Evolutionary conservation across 2,888 invertebrate species (phyloP), one percentile per base, ranked within the genome.

Genomic region (Dicyrtoma fusca): DNA sequence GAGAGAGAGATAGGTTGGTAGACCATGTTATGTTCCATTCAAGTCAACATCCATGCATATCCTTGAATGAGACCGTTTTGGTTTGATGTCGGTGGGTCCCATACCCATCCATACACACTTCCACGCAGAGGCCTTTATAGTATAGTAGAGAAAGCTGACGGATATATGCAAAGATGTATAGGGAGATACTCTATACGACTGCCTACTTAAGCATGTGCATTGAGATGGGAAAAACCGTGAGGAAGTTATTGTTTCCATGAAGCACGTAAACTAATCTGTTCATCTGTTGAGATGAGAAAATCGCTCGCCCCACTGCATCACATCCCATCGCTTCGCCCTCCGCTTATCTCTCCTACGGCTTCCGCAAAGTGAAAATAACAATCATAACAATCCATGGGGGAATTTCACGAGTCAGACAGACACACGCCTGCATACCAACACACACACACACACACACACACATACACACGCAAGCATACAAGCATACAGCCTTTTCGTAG

Each of bases 301-400:
- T 68, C 55, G 68, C 57, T 68, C 68, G 57, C 57, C 68, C 55
- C 66, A 44, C 51, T 53, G 66, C 51, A 65, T 65, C 65, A 65
- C 57, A 66, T 66, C 53, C 19, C 65, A 51, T 53, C 47, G 44
- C 51, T 34, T 34, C 55, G 13, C 68, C 57, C 63, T 63, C 57
- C 68, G 68, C 68, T 68, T 68, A 68, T 68, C 68, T 68, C 68
- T 68, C 68, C 68, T 68, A 68, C 68, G 68, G 68, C 68, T 68
- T 68, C 68, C 68, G 55, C 57, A 68, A 68, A 68, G 68, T 68
- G 68, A 68, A 68, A 68, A 68, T 68, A 68, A 68, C 68, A 68
- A 68, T 68, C 68, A 57, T 59, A 68, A 55, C 57, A 55, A 57
- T 68, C 68, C 57, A 68, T 25, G 68, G 57, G 68, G 68, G 68